Base-by-base conservation (phyloP, 2,113 vertebrate species). In the Macrotis lagotis region DNA sequence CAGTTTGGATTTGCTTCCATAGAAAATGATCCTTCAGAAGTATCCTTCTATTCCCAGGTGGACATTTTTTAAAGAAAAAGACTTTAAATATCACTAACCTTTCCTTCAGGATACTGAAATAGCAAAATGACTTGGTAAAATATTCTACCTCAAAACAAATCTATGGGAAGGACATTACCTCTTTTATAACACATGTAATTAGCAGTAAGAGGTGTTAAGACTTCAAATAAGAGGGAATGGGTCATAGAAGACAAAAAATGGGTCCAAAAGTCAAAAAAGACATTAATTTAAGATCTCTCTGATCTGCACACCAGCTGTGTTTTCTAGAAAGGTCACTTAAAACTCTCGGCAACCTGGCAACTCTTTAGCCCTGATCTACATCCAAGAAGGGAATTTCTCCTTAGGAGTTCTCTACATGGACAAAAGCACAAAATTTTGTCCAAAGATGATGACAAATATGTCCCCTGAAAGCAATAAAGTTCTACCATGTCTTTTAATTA, bases 41-140 rank as follows among this genome's bases (percentile, higher is more conserved):
- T 55, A 50, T 44, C 2, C 44, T 51, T 51, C 90, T n/a, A 51
- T 83, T 92, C 51, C 90, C 95, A 94, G 92, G 49, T 91, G 47
- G 95, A 95, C 31, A 0, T 26, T 89, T 91, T 91, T 96, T 92
- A 51, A 91, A 95, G 90, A 93, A 53, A 91, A 94, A 47, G 91
- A 19, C 55, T 93, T 50, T 5, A 93, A 28, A 50, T 16, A 93
- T 94, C 91, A 90, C 47, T 48, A 96, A 90, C 19, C 52, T 91
- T 92, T 89, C 92, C 47, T 31, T 94, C n/a, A 93, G 66, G n/a
- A 88, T 91, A 50, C 94, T 92, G 93, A 95, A 96, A 92, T 25
- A 95, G n/a, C 90, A 93, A 94, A 91, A 51, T 50, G 90, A 93
- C 88, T 93, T 89, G 96, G 50, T 50, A 83, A 48, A 95, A 44